phyloP scores from a whole-genome alignment of 30 jellyfish, hydroid and myxozoan species.

The Phacellophora camtschatica region DNA sequence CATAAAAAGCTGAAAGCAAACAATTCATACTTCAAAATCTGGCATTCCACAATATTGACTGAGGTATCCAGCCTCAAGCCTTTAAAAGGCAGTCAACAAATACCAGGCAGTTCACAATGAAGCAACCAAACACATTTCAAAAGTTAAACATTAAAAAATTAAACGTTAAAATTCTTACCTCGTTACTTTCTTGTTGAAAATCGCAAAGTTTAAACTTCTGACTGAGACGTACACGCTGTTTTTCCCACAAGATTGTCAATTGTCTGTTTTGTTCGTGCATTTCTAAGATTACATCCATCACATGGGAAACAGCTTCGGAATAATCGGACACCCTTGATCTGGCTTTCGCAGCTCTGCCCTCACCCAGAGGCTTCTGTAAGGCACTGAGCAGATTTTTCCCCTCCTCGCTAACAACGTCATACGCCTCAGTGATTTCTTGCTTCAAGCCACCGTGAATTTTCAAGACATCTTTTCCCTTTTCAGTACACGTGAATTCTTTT shows the following conservation, averaged over 20 bases:
- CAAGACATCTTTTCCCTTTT: slow-evolving; percentile 42
- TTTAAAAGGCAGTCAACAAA: too few relatives aligned
- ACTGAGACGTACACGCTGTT: slow-evolving; percentile 66
- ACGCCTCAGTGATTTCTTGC: slow-evolving; percentile 79
- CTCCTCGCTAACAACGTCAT: slow-evolving; percentile 75
- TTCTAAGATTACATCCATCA: slow-evolving; percentile 89
- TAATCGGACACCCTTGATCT: slow-evolving; percentile 95
- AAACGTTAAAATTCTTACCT: slow-evolving; percentile 51
- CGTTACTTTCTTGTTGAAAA: slow-evolving; percentile 74
- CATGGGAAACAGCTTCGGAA: slow-evolving; percentile 96
- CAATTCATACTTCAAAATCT: too few relatives aligned
- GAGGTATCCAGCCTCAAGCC: too few relatives aligned
- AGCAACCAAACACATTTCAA: too few relatives aligned
- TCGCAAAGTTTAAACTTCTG: slow-evolving; percentile 79
- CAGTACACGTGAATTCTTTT: slow-evolving; percentile 34
- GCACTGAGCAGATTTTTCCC: slow-evolving; percentile 88
- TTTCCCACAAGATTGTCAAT: slow-evolving; percentile 87
- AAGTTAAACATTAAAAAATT: neutral
- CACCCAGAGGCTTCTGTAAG: slow-evolving; percentile 86
- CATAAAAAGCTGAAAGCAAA: too few relatives aligned
- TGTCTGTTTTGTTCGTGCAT: slow-evolving; percentile 94
- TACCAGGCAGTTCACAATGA: too few relatives aligned
- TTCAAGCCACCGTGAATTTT: slow-evolving; percentile 54
- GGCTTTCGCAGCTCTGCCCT: slow-evolving; percentile 88
- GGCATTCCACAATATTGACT: too few relatives aligned